Evolutionary conservation across 2,113 vertebrate species (phyloP), one percentile per base, ranked within the genome.

Genomic region (Scophthalmus maximus): DNA sequence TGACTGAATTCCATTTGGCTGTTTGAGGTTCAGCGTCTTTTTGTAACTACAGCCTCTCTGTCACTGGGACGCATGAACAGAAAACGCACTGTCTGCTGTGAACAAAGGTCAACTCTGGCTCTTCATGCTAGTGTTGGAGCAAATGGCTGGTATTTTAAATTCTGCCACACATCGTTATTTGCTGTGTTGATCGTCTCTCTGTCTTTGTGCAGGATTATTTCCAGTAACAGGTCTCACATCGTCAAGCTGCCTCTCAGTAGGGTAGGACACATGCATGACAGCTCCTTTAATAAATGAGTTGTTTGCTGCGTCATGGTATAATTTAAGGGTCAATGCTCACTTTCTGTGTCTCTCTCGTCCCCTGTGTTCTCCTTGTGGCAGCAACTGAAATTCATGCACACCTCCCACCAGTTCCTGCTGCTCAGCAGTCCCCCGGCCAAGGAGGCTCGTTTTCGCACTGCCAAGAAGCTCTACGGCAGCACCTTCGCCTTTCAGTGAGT

Each of bases 371-470:
- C 84, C 91, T 52, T 88, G 69, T 92, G 46, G 89, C 93, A 98
- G 97, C 98, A 98, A 95, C 95, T 98, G 92, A 99, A 99, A 94
- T 99, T 99, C 94, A 99, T 99, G 98, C 97, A 99, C 95, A 99
- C 97, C 78, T 98, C 98, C 80, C 98, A 98, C 93, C 97, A 98
- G 94, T 99, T 99, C 93, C 95, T 99, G 91, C 94, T 99, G 91
- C 96, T 99, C 93, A 99, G 97, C 95, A 98, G 98, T 87, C 97
- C 98, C 59, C 97, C 97, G 0, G 97, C 98, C 80, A 99, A 99
- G 94, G 97, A 99, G 84, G 98, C 98, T 32, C 96, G 98, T 63
- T 99, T 98, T 89, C 97, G 98, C 91, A 99, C 97, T 0, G 97
- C 97, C 92, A 98, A 98, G 94, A 99, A 99, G 74, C 96, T 99